Evolutionary conservation across 2,888 invertebrate species (phyloP), one percentile per base, ranked within the genome.

Genomic region (Phragmatobia fuliginosa): DNA sequence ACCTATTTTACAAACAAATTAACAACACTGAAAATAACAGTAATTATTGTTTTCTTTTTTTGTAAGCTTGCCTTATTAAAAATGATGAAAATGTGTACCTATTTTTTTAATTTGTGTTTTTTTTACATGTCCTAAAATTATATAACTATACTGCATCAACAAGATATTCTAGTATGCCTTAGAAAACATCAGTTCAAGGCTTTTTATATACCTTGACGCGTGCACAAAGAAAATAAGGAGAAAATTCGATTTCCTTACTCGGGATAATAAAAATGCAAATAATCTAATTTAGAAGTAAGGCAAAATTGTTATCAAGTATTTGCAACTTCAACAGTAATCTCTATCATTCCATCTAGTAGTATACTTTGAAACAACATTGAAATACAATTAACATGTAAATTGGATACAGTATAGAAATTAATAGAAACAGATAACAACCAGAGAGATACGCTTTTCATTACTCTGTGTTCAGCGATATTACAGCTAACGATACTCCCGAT

Each of bases 301-400:
- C 21, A 3, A 2, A 60, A 60, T 11, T 11, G 33, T 60, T 60
- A 60, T 6, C 33, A 36, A 14, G 25, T 33, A 25, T 36, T n/a
- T n/a, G 25, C n/a, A n/a, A 28, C 28, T 16, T 28, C 28, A 8
- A 61, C 36, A 61, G 25, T 38, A 18, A 16, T 28, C 16, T 18
- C 8, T 11, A 28, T 25, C 11, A 52, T 25, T 11, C 25, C 2
- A 10, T n/a, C 2, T 25, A 41, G 14, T 16, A 41, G 41, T 25
- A 52, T 25, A 52, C 25, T 25, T 62, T 41, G 38, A 62, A 25
- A 62, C 38, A 62, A 62, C 21, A 62, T 62, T 25, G n/a, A 28
- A 62, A 41, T 18, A 41, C 18, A 21, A 62, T 62, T 62, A 41
- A 21, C 28, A 62, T 62, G 28, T 28, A 62, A 62, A 62, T 62